Conservation (phyloP, 1,140 invertebrate genomes). For the Anagrus nilaparvatae region DNA sequence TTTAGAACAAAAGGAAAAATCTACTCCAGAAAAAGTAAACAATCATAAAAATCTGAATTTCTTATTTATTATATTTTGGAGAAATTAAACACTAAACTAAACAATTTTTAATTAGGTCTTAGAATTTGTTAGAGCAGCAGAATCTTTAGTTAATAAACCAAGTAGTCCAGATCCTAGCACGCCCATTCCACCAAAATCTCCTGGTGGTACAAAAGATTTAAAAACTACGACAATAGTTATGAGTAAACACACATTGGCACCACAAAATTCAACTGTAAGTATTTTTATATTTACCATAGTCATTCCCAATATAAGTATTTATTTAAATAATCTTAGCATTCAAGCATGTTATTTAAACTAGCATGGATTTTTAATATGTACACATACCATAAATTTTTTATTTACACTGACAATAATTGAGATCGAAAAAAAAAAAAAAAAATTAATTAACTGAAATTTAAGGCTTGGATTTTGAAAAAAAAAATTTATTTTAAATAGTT, state of each 20-base stretch:
- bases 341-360: not conserved
- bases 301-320: too few relatives aligned
- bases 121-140: constrained; percentile 79
- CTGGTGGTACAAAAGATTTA: constrained; percentile 61
- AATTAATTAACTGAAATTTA: too few relatives aligned
- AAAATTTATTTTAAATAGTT: too few relatives aligned
- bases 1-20: constrained; percentile 54
- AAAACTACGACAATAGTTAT: constrained; percentile 91
- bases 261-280: constrained; percentile 51
- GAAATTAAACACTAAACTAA: not conserved
- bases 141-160: constrained; percentile 54
- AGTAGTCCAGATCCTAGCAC: constrained; percentile 40
- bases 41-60: not conserved
- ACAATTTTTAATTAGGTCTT: constrained; percentile 55
- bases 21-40: constrained; percentile 67
- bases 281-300: constrained; percentile 11
- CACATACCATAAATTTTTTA: too few relatives aligned
- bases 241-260: constrained; percentile 78
- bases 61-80: constrained; percentile 8
- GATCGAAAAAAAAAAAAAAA: too few relatives aligned
- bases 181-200: constrained; percentile 66
- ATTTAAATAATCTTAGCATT: too few relatives aligned
- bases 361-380: too few relatives aligned
- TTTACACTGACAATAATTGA: too few relatives aligned
- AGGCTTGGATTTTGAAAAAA: too few relatives aligned